Evolutionary conservation across 2,113 vertebrate genomes (phyloP), one percentile per base, ranked within the genome.

Genomic region (Amblyornis subalaris): DNA sequence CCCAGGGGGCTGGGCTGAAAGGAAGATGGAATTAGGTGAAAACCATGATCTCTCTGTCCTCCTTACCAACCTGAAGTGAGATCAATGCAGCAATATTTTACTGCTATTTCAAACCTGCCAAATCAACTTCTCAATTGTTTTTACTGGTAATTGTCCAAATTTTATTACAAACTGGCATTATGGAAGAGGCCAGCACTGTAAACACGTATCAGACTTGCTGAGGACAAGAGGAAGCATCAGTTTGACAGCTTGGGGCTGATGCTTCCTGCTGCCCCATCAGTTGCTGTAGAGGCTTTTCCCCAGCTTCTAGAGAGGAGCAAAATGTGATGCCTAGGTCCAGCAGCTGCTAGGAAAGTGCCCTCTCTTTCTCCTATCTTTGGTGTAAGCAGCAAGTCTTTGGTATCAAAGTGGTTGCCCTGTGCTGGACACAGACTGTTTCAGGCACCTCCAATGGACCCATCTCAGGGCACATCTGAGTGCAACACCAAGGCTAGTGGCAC

Each of bases 181-280:
- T 64, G 40, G 29, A 72, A 72, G 62, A 84, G 35, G 54, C 20
- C 78, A 81, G 17, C 22, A 16, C 44, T 5, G 6, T 17, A 51
- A 25, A 51, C 22, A 42, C 19, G 3, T 33, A 11, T 58, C n/a
- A 81, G 45, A 35, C 12, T 38, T 71, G 6, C 13, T n/a, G 14
- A 18, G 25, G 6, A n/a, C 4, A 7, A 1, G 12, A 33, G 1
- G 1, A 48, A 53, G 21, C 7, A 7, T 57, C 64, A 14, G 12
- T 54, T 33, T 64, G 16, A 19, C 47, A 16, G 36, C 21, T 45
- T 75, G 29, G 21, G 35, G 22, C 26, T 66, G 18, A 38, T 42
- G 36, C 9, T 51, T 69, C 40, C 35, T 29, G 22, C 36, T 85
- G n/a, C 4, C 24, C 19, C 22, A 29, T 0, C 1, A 28, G 40